Conservation (phyloP, 1,140 invertebrate genomes). For the Globodera rostochiensis region DNA sequence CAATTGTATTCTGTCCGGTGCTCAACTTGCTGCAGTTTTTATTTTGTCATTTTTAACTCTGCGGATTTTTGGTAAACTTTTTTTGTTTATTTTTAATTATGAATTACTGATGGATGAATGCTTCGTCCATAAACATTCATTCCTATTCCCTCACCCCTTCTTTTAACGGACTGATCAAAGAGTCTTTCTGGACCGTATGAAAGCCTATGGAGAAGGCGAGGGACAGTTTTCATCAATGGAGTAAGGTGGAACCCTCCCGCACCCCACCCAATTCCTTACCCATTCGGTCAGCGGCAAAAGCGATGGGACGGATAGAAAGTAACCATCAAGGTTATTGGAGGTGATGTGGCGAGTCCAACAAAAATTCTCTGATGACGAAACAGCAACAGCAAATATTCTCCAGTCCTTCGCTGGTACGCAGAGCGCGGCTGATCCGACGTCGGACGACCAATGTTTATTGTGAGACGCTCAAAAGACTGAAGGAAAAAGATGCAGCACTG, state of each 20-base stretch:
- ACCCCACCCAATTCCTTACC: neutral
- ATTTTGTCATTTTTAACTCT: too few species aligned
- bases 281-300: neutral
- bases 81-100: too few species aligned
- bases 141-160: too few species aligned
- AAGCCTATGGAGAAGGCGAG: neutral
- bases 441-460: slow-evolving; percentile 50
- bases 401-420: slow-evolving; percentile 32
- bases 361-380: slow-evolving; percentile 13
- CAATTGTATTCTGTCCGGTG: too few species aligned
- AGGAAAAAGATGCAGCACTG: slow-evolving; percentile 40
- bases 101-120: too few species aligned
- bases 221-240: slow-evolving; percentile 10
- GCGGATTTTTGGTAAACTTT: too few species aligned
- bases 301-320: neutral
- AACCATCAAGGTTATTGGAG: neutral
- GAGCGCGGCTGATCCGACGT: slow-evolving; percentile 47
- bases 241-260: neutral
- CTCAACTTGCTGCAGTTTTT: too few species aligned
- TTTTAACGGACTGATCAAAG: too few species aligned
- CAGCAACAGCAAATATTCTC: slow-evolving; percentile 31
- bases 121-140: too few species aligned
- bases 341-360: neutral
- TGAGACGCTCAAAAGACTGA: slow-evolving; percentile 42
- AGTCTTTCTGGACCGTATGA: neutral